Evolutionary conservation across 2,888 invertebrate species (phyloP).

Genomic region (Agrilus biguttatus): DNA sequence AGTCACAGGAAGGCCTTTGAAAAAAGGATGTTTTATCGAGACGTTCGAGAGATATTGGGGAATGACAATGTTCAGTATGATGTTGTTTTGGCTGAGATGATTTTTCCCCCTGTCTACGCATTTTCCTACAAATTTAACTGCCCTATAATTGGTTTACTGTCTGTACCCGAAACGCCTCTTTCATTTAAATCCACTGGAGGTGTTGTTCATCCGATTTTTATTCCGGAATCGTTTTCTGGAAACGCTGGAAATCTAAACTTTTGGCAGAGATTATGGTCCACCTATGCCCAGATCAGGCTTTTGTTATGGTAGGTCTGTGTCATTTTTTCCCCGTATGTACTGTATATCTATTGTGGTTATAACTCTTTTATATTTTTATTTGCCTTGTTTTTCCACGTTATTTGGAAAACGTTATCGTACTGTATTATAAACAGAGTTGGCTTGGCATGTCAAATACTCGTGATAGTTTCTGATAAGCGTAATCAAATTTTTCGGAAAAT

Average conservation of each 20-base stretch:
- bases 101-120: constrained; percentile 16
- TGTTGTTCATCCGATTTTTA: constrained; percentile 21
- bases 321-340: no score
- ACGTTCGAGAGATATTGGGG: constrained; percentile 20
- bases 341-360: no score
- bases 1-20: no score
- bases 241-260: constrained; percentile 16
- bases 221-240: constrained; percentile 19
- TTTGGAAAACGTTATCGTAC: no score
- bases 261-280: constrained; percentile 13
- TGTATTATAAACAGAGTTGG: no score
- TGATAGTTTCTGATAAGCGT: no score
- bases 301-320: no score
- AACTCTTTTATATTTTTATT: no score
- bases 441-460: no score
- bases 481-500: no score
- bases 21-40: constrained; percentile 11
- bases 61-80: constrained; percentile 20
- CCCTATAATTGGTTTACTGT: constrained; percentile 23
- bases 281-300: no score
- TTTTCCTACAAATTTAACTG: constrained; percentile 22
- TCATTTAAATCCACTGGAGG: constrained; percentile 22
- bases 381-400: no score
- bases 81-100: constrained; percentile 22
- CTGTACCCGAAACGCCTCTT: constrained; percentile 18